Evolutionary conservation across 2,113 vertebrate species (phyloP), one percentile per base, ranked within the genome.

Genomic region (Jacana jacana): DNA sequence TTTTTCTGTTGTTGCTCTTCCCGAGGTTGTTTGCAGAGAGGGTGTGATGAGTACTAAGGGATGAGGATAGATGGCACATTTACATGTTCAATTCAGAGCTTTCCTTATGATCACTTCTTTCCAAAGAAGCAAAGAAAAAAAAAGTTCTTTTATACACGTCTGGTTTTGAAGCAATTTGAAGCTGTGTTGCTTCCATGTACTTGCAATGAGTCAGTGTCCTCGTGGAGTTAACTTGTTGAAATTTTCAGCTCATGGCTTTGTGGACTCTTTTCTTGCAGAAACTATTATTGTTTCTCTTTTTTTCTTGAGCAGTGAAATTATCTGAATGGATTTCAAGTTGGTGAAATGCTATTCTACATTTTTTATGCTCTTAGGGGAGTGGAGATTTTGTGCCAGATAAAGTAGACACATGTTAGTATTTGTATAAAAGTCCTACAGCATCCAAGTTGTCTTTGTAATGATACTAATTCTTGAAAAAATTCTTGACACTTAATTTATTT

Each of bases 31-130:
- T 96, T 95, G 92, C 77, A 79, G 70, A 93, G 90, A 94, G 95
- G 94, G 91, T 82, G 93, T 97, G 93, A 95, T 89, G 84, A 75
- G 86, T 92, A 81, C 39, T 78, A 83, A 92, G 35, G 19, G 83
- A 81, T 92, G 51, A 81, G 89, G 57, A 68, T 42, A 68, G 33
- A 89, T 23, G 60, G 81, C 51, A 49, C 11, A 63, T 70, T 73
- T 76, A 60, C 52, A 64, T 79, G 18, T 76, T 93, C 60, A 44
- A 30, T 79, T 89, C 69, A 63, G 65, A 63, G 58, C 2, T 0
- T 27, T 61, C 77, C 84, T 87, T 25, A 14, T 28, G 11, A 88
- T 76, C 5, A 24, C 20, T 83, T 94, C 30, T 95, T 91, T 95
- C 52, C 57, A 94, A 86, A 91, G 48, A 72, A 13, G 6, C 24